A percentile compares a stretch with the other conserved stretches of the same genome.
phyloP scores from a whole-genome alignment of 2,888 invertebrate genomes.

The Sthenelais limicola region DNA sequence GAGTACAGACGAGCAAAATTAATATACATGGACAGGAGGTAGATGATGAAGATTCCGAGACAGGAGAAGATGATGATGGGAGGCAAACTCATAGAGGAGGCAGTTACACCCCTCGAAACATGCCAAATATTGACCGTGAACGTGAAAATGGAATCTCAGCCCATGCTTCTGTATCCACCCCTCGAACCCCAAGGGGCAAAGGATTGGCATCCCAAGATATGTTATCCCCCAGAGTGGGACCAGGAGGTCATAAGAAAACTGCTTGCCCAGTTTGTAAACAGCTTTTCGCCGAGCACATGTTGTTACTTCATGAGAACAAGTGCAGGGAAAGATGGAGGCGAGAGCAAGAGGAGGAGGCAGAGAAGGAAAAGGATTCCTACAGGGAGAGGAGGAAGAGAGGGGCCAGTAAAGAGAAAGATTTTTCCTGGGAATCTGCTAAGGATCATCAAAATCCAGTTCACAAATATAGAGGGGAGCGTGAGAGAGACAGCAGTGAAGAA shows the following conservation, averaged over 20 bases:
- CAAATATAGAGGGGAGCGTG: no score
- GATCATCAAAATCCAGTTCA: constrained; percentile 10
- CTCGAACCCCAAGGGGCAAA: no score
- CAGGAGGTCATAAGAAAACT: constrained; percentile 12
- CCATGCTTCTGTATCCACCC: no score
- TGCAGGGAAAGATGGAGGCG: constrained; percentile 24
- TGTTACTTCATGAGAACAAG: constrained; percentile 30
- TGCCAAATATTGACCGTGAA: no score
- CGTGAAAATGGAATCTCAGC: no score
- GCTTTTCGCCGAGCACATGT: constrained; percentile 30
- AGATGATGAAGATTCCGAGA: constrained; percentile 13
- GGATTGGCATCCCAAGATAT: no score
- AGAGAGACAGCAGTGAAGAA: no score
- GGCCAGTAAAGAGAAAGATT: neutral
- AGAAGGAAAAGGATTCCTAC: constrained; percentile 15
- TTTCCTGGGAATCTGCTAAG: constrained; percentile 5
- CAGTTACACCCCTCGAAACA: no score
- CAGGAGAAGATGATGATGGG: no score
- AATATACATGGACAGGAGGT: neutral
- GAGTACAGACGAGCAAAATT: constrained; percentile 11
- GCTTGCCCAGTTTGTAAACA: constrained; percentile 29
- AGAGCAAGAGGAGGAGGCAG: constrained; percentile 26
- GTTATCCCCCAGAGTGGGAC: no score
- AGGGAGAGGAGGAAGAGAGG: constrained; percentile 6
- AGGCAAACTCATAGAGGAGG: no score